Conservation (phyloP, 92 coral and sea anemone genomes). For the Porites evermanni region DNA sequence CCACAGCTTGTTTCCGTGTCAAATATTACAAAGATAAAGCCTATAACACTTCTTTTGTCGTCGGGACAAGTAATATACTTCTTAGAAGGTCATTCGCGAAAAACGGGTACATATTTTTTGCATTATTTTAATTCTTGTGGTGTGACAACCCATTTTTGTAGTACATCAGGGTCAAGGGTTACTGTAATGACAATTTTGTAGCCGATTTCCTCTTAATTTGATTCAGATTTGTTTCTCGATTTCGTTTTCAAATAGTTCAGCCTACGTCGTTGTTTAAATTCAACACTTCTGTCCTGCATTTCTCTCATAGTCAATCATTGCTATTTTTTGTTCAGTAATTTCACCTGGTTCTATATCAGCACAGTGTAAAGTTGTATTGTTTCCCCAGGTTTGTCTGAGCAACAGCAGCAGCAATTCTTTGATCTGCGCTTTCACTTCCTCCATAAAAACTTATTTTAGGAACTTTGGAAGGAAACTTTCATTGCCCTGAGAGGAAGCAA, state of each 20-base stretch:
- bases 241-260: conserved; percentile 10
- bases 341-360: conserved; percentile 28
- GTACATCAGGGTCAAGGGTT: conserved; percentile 23
- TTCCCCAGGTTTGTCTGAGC: neutral
- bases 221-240: conserved; percentile 26
- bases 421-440: conserved; percentile 17
- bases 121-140: conserved; percentile 31
- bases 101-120: conserved; percentile 43
- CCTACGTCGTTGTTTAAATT: no score
- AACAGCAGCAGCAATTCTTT: conserved; percentile 29
- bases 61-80: neutral
- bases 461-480: conserved; percentile 32
- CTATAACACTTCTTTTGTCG: neutral
- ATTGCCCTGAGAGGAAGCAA: conserved; percentile 23
- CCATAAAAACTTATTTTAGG: conserved; percentile 47
- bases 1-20: no score
- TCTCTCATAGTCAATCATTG: no score
- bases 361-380: conserved; percentile 17
- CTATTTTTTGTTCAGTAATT: neutral
- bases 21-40: no score
- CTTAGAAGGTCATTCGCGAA: conserved; percentile 13
- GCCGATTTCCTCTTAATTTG: conserved; percentile 4
- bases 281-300: neutral
- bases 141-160: conserved; percentile 28
- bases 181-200: conserved; percentile 21